Conservation (phyloP, 1,140 invertebrate genomes). For the Melanaphis sacchari region DNA sequence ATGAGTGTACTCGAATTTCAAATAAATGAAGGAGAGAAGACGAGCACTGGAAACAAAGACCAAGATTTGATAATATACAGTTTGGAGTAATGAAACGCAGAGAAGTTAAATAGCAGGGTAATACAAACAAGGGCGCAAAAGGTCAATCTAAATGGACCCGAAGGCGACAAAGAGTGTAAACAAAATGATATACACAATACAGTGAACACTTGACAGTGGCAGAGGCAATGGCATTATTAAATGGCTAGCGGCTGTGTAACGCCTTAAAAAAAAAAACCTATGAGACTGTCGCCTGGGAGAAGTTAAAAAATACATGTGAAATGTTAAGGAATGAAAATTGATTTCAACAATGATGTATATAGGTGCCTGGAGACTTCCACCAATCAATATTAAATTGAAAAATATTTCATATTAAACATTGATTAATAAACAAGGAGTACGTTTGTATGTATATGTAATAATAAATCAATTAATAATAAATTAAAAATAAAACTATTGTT, state of each 20-base stretch:
- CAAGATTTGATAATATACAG: neutral
- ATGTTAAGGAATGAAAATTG: neutral
- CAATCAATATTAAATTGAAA: neutral
- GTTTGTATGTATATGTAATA: neutral
- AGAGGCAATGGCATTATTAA: neutral
- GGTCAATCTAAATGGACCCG: conserved; percentile 43
- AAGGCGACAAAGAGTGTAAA: conserved; percentile 34
- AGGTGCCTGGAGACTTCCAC: neutral
- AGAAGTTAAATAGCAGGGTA: conserved; percentile 29
- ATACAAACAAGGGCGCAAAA: conserved; percentile 42
- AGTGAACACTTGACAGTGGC: neutral
- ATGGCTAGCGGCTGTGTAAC: neutral
- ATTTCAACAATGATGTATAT: conserved; percentile 5
- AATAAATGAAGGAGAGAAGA: neutral
- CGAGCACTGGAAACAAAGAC: neutral
- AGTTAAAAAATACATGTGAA: neutral
- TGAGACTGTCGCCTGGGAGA: neutral
- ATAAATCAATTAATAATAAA: neutral
- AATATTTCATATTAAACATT: neutral
- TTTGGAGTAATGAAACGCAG: conserved; percentile 27
- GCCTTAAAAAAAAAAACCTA: neutral
- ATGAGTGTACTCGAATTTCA: neutral
- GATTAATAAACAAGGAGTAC: neutral
- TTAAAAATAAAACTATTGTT: neutral
- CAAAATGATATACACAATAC: neutral